Base-by-base conservation (phyloP, 1,140 invertebrate genomes). In the Muscidifurax raptorellus region DNA sequence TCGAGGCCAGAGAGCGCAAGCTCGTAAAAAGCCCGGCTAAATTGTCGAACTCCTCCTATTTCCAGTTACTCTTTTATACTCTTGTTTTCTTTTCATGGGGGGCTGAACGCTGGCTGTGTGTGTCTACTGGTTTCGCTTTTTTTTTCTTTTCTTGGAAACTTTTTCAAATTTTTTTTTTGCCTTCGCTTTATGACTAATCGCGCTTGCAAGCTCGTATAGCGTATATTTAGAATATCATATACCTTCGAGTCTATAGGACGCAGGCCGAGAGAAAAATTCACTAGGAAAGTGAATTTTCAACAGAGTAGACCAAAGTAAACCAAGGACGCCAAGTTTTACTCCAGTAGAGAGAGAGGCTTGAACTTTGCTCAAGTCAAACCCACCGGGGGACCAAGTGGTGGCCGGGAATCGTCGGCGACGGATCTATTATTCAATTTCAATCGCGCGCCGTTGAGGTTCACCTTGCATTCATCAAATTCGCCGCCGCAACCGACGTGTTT, bases 401-500 rank as follows among this genome's bases (percentile, higher is more conserved):
- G 12, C 6, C 10, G 25, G 66, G 15, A 30, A 27, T 69, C 28
- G 67, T 69, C 28, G 67, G 0, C 47, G 22, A 44, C 30, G n/a
- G 27, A 80, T 80, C 36, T 80, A 72, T 80, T 52, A 72, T 80
- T 72, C 36, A 72, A 69, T 10, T 72, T 71, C 72, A 80, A 80
- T 80, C 79, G 78, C 32, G 36, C 22, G 30, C 64, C 25, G 18
- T 15, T 27, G 59, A 18, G 32, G 22, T 4, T 40, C 40, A 2
- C 28, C 28, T 78, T 64, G 64, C 76, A 78, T 32, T 78, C 28
- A 64, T 78, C 76, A 64, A 30, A 78, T 30, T 15, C 27, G 3
- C 9, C 27, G 64, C 5, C 66, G 27, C 28, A 9, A 22, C 12
- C 13, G 18, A 18, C n/a, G 25, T 77, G n/a, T n/a, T 27, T 76